Evolutionary conservation across 92 coral and sea anemone genomes (phyloP), one percentile per base, ranked within the genome.

Genomic region (Virgularia gustaviana): DNA sequence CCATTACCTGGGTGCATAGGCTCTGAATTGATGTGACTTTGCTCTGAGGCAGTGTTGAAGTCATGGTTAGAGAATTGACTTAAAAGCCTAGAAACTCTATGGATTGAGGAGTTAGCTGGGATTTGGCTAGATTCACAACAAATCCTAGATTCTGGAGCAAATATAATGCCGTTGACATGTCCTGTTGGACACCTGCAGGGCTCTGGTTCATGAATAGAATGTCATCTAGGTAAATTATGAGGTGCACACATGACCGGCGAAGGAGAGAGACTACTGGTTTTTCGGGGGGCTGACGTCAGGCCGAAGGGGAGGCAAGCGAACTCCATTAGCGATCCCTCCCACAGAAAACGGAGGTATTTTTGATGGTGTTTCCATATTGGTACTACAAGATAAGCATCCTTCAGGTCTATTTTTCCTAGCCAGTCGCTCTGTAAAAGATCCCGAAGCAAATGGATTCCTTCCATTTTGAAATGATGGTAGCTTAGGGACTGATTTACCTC

Each of bases 1-100:
- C 47, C n/a, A 41, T 41, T n/a, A 41, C n/a, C 47, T 41, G 47
- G n/a, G 47, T n/a, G n/a, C 47, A 41, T n/a, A 41, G n/a, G n/a
- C 47, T 41, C 47, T 41, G 47, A 9, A 41, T 41, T 41, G 47
- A 41, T n/a, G 9, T 41, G 47, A 41, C 47, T 41, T 41, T 41
- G 47, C 9, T n/a, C n/a, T 41, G 47, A n/a, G 47, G 47, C n/a
- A 41, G 47, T 9, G n/a, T n/a, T 41, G n/a, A n/a, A n/a, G 47
- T 41, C 47, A 41, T 41, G 47, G 9, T 41, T n/a, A 41, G 47
- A n/a, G 47, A 9, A 41, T 41, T 41, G 9, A 41, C 47, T n/a
- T 41, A n/a, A 41, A 41, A 41, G 9, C 47, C 47, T n/a, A 41
- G n/a, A n/a, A 41, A 41, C 47, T 41, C 47, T n/a, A 41, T 9